These are phyloP conservation scores for Tympanoctomys barrerae DNA, from an alignment of 2,797 vertebrate species.

Conservation along the genomic window DNA sequence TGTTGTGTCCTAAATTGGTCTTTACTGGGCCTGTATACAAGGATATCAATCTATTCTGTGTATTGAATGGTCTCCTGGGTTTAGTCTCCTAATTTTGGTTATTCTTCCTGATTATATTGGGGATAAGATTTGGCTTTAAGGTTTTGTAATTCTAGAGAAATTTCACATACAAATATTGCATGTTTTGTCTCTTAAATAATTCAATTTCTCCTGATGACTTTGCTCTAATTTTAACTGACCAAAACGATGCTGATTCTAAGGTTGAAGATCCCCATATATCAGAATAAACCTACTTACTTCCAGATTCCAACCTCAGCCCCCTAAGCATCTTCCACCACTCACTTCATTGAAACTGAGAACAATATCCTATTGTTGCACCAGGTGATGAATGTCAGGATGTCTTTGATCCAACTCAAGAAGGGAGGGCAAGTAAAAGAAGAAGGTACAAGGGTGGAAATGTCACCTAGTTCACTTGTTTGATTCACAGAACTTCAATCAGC, in stretches of 20 bases:
- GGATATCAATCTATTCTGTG: not conserved
- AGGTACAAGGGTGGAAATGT: not conserved
- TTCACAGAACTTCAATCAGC: not conserved
- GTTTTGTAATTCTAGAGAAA: not conserved
- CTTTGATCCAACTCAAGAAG: not conserved
- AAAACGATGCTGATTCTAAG: not conserved
- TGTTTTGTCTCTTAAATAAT: conserved; percentile 25
- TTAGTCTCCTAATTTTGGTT: not conserved
- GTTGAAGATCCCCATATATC: not conserved
- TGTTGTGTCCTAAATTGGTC: not conserved
- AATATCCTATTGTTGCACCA: not conserved
- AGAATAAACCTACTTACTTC: not conserved
- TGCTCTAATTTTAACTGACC: not conserved
- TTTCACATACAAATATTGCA: not conserved
- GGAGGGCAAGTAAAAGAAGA: not conserved
- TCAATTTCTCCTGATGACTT: not conserved
- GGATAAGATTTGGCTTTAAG: conserved; percentile 13
- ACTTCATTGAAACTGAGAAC: not conserved
- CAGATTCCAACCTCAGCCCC: not conserved
- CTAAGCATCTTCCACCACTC: not conserved
- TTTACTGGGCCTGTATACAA: not conserved
- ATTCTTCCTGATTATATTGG: not conserved
- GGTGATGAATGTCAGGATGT: not conserved
- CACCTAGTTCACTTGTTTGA: not conserved
- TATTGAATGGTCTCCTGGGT: not conserved